A percentile compares a stretch with the other conserved stretches of the same genome.
phyloP scores from a whole-genome alignment of 2,888 invertebrate genomes.

The Neoascia interrupta region DNA sequence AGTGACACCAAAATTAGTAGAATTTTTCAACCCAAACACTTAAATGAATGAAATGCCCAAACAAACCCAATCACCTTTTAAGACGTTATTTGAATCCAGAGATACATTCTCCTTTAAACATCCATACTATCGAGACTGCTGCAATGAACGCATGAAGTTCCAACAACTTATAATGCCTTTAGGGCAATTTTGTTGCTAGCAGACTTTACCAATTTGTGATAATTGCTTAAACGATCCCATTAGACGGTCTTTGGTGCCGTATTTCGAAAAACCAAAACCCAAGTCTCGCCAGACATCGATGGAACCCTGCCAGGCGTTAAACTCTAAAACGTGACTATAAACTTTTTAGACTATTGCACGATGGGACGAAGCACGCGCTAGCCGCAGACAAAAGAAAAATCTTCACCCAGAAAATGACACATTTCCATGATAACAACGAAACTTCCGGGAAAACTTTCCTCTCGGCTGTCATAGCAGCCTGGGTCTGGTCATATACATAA shows the following conservation, averaged over 20 bases:
- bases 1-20: too few relatives aligned
- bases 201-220: conserved; percentile 50
- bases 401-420: conserved; percentile 57
- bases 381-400: neutral
- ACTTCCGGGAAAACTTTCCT: conserved; percentile 58
- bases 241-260: conserved; percentile 29
- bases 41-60: too few relatives aligned
- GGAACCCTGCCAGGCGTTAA: conserved; percentile 60
- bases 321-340: conserved; percentile 68
- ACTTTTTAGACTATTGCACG: conserved; percentile 63
- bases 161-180: neutral
- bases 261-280: conserved; percentile 4
- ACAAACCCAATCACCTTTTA: too few relatives aligned
- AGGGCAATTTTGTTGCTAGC: neutral
- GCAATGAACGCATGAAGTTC: too few relatives aligned
- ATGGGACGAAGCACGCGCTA: conserved; percentile 8
- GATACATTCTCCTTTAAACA: too few relatives aligned
- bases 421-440: conserved; percentile 66
- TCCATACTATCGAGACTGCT: too few relatives aligned
- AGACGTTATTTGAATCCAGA: too few relatives aligned
- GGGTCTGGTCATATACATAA: neutral
- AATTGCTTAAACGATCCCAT: conserved; percentile 67
- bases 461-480: conserved; percentile 7
- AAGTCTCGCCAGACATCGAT: conserved; percentile 53
- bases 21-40: too few relatives aligned